Percentiles rank a stretch among this genome's conserved stretches.
Conservation (phyloP, 2,888 invertebrate species). For the Ophion ellenae region DNA sequence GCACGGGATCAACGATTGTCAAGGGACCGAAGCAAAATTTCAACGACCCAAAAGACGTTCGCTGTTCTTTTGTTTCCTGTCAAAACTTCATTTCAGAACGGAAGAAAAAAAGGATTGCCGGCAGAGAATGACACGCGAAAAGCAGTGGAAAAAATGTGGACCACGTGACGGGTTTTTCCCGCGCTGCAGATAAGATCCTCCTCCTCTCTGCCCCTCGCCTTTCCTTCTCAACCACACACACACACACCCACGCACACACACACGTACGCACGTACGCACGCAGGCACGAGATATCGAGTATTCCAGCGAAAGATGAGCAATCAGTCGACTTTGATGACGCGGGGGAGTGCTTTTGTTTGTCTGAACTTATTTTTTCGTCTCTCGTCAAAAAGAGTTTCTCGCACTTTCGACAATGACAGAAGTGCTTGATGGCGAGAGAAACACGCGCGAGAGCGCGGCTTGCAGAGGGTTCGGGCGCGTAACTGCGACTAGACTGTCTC, state of each 20-base stretch:
- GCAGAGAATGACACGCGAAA: slow-evolving; percentile 6
- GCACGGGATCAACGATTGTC: neutral
- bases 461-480: slow-evolving; percentile 68
- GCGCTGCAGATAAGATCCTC: slow-evolving; percentile 9
- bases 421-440: slow-evolving; percentile 5
- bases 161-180: slow-evolving; percentile 56
- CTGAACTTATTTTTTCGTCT: neutral
- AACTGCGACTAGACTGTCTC: slow-evolving; percentile 70
- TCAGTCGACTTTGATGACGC: neutral
- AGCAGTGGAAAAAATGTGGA: neutral
- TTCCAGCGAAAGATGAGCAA: neutral
- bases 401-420: neutral
- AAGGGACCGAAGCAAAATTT: slow-evolving; percentile 5
- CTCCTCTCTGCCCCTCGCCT: neutral
- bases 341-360: neutral
- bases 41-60: slow-evolving; percentile 22
- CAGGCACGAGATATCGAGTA: neutral
- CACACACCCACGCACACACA: neutral
- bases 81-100: slow-evolving; percentile 32
- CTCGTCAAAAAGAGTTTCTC: neutral
- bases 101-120: neutral
- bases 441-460: slow-evolving; percentile 56
- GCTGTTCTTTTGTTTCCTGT: slow-evolving; percentile 11
- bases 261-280: neutral
- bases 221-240: slow-evolving; percentile 14